Evolutionary conservation across 2,113 vertebrate species (phyloP).

Genomic region (Centrocercus urophasianus): DNA sequence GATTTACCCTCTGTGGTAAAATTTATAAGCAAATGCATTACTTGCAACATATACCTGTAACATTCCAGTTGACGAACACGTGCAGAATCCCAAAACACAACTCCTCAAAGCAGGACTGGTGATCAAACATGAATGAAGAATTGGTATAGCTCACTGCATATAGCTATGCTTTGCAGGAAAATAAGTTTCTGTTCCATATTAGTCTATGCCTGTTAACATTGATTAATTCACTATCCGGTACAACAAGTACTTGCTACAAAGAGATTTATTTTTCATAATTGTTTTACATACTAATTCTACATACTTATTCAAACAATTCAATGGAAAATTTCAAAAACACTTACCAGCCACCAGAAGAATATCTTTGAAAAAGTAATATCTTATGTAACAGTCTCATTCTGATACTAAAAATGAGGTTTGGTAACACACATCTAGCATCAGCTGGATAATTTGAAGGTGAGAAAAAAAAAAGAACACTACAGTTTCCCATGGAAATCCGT

Average conservation of each 20-base stretch:
- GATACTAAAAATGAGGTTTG: neutral
- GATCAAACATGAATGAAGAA: neutral
- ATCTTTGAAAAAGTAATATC: neutral
- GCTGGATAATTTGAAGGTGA: neutral
- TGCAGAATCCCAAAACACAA: neutral
- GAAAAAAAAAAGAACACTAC: neutral
- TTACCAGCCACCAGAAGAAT: neutral
- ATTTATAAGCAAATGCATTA: neutral
- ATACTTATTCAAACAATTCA: neutral
- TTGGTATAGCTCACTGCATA: neutral
- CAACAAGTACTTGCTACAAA: neutral
- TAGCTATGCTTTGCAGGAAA: neutral
- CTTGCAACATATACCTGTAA: neutral
- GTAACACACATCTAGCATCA: neutral
- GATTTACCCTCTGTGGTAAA: neutral
- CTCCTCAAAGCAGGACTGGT: neutral
- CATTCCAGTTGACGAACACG: neutral
- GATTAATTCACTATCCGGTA: neutral
- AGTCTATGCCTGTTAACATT: neutral
- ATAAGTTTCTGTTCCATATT: neutral
- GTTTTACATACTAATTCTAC: neutral
- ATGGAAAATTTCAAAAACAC: neutral
- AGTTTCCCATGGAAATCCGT: neutral
- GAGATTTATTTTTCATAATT: neutral
- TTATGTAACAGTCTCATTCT: neutral